These are phyloP conservation scores for Halcyon chelicuti DNA, from an alignment of 2,797 vertebrate species.

Conservation along the genomic window DNA sequence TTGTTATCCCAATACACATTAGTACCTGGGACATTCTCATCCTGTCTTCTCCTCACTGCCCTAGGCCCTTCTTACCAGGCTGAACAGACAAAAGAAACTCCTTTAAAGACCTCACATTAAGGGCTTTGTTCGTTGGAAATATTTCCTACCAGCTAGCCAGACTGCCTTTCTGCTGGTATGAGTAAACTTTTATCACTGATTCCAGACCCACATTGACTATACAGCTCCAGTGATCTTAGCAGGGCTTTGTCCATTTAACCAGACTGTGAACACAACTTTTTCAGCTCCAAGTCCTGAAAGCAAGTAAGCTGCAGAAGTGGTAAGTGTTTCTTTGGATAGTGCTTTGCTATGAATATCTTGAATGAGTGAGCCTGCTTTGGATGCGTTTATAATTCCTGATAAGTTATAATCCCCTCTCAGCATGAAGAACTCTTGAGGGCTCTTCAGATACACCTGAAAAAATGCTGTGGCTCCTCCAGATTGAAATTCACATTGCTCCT, in stretches of 20 bases:
- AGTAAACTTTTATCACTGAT: background rate
- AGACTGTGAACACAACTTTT: background rate
- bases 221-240: background rate
- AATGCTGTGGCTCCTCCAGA: background rate
- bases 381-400: background rate
- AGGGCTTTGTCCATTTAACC: background rate
- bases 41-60: accelerated
- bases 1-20: background rate
- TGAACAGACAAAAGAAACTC: background rate
- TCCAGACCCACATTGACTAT: accelerated
- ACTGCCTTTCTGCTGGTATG: background rate
- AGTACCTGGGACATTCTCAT: background rate
- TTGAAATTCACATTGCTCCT: background rate
- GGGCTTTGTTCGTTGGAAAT: background rate
- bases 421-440: background rate
- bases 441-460: background rate
- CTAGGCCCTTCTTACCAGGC: accelerated
- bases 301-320: background rate
- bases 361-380: background rate
- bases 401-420: background rate
- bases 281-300: background rate
- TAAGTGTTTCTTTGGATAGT: background rate
- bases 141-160: accelerated
- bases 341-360: background rate
- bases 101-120: accelerated